Percentiles rank a stretch among this genome's conserved stretches.
These are phyloP conservation scores for Notarius lentiginosus DNA, from an alignment of 2,113 vertebrate species.

Conservation along the genomic window DNA sequence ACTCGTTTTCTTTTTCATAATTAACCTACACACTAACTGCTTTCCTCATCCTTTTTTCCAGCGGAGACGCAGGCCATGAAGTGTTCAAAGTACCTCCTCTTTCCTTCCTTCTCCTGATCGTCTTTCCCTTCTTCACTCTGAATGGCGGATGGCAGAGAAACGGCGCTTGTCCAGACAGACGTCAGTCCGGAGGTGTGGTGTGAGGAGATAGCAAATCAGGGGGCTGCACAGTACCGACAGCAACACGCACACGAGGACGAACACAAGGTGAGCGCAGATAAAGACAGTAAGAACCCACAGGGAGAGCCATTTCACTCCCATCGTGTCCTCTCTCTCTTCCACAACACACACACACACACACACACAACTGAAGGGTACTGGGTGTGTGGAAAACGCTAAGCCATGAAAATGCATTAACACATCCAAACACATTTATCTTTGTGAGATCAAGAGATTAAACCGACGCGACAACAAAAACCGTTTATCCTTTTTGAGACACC, in stretches of 20 bases:
- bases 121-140: background rate
- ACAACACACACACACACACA: background rate
- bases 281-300: background rate
- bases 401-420: background rate
- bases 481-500: background rate
- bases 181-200: slow-evolving; percentile 10
- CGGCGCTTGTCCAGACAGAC: background rate
- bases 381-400: background rate
- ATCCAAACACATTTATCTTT: slow-evolving; percentile 1
- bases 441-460: background rate
- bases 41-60: slow-evolving; percentile 36
- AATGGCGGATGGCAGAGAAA: background rate
- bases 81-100: slow-evolving; percentile 65
- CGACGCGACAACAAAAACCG: background rate
- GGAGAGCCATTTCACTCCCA: background rate
- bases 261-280: slow-evolving; percentile 33
- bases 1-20: background rate
- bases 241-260: slow-evolving; percentile 17
- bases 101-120: background rate
- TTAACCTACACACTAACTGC: slow-evolving; percentile 23
- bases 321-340: background rate
- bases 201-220: slow-evolving; percentile 33
- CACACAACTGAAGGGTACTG: background rate
- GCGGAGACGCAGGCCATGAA: slow-evolving; percentile 51
- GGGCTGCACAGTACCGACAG: background rate